Evolutionary conservation across 2,797 vertebrate genomes (phyloP), one percentile per base, ranked within the genome.

Genomic region (Eremophila alpestris): DNA sequence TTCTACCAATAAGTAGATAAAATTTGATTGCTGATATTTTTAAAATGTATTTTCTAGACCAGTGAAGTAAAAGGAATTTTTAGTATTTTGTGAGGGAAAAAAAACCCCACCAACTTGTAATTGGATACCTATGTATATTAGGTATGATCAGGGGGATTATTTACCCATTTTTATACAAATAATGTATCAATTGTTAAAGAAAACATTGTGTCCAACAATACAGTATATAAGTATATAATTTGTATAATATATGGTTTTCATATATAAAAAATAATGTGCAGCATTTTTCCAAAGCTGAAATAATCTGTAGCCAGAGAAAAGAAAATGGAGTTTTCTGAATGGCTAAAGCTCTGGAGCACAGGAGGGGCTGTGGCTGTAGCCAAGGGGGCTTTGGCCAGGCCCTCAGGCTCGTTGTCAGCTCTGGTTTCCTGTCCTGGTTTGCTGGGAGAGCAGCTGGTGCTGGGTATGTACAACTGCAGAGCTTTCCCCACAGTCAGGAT

Each of bases 351-450:
- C 23, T 52, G 63, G 46, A 38, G 68, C 11, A 6, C 22, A 21
- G 63, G 11, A 49, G n/a, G 46, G 45, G 40, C 81, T 75, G n/a
- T 69, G 67, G 49, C 54, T 59, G 54, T 4, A 23, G 69, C 69
- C 3, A 2, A 7, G 30, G 40, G 45, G 45, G 9, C 48, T 34
- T 45, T 48, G 56, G 67, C 63, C 36, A 40, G 36, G 26, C 40
- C 5, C 70, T 23, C 8, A 27, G 30, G 8, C 38, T 65, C 18
- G 0, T 26, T 1, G 2, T 27, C 54, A 58, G 46, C 7, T 46
- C 32, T 62, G 48, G 15, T 64, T 67, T 52, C 64, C 41, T 5
- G 22, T 73, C 36, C 45, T 59, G 52, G 15, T n/a, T 67, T 49
- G 29, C 51, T 73, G n/a, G 32, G 74, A 16, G n/a, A 54, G 46